Evolutionary conservation across 2,888 invertebrate species (phyloP).

Genomic region (Argyresthia goedartella): DNA sequence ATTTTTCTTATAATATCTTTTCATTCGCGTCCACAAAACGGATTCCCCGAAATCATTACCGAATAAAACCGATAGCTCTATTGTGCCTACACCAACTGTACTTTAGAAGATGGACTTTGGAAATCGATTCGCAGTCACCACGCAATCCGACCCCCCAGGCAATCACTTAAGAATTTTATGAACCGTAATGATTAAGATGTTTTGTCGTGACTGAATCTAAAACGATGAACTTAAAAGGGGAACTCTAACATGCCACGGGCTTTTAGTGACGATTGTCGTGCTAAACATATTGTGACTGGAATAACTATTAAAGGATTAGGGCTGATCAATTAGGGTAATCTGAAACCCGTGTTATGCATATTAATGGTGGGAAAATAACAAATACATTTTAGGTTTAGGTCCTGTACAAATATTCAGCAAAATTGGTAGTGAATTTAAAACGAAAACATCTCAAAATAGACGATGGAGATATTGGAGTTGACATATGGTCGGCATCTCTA

Average conservation of each 20-base stretch:
- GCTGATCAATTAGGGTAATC: background rate
- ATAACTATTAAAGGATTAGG: slow-evolving; percentile 60
- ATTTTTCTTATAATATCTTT: slow-evolving; percentile 3
- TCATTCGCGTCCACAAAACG: too few species aligned
- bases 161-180: slow-evolving; percentile 70
- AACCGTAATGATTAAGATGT: slow-evolving; percentile 69
- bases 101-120: slow-evolving; percentile 54
- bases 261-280: slow-evolving; percentile 29
- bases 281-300: slow-evolving; percentile 61
- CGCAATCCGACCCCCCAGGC: slow-evolving; percentile 48
- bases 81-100: background rate
- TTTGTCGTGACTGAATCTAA: slow-evolving; percentile 51
- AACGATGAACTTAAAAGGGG: slow-evolving; percentile 5
- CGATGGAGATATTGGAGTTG: slow-evolving; percentile 12
- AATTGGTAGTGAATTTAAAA: too few species aligned
- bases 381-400: too few species aligned
- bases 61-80: background rate
- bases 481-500: slow-evolving; percentile 63
- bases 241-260: slow-evolving; percentile 19
- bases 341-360: background rate
- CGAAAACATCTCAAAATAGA: background rate
- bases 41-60: slow-evolving; percentile 42
- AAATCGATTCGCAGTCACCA: slow-evolving; percentile 55
- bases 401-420: too few species aligned
- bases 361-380: background rate